Percentiles rank a stretch among this genome's conserved stretches.
phyloP scores from a whole-genome alignment of 92 coral and sea anemone species.

The Heliopora coerulea region DNA sequence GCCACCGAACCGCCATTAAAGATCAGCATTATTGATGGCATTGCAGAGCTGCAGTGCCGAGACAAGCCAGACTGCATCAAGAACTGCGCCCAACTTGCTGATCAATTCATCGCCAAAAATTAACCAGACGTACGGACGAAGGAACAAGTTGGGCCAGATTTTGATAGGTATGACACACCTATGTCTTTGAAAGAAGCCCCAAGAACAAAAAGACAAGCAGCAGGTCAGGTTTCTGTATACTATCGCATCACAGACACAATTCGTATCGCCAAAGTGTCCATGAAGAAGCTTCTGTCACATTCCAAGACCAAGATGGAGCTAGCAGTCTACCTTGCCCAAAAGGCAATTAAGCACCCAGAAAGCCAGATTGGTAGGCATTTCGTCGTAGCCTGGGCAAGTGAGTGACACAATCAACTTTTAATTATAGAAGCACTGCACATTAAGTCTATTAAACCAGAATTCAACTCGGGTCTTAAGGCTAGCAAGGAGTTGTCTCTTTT shows the following conservation, averaged over 20 bases:
- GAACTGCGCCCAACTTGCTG: constrained; percentile 52
- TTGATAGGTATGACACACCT: constrained; percentile 61
- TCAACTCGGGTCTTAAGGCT: too few relatives aligned
- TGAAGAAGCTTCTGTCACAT: constrained; percentile 60
- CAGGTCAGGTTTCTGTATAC: constrained; percentile 48
- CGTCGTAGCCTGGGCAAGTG: constrained; percentile 45
- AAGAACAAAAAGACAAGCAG: constrained; percentile 43
- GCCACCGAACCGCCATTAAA: neutral
- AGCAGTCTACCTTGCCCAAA: constrained; percentile 47
- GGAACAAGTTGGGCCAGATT: constrained; percentile 49
- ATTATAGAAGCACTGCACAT: too few relatives aligned
- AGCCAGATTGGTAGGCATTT: neutral
- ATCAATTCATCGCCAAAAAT: constrained; percentile 43
- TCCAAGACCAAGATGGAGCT: constrained; percentile 53
- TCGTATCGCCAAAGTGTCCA: constrained; percentile 51
- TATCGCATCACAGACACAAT: constrained; percentile 56
- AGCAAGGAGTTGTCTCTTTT: too few relatives aligned
- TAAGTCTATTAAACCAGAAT: too few relatives aligned
- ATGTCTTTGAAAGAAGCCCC: constrained; percentile 57
- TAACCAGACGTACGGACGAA: constrained; percentile 45
- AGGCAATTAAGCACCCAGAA: constrained; percentile 29
- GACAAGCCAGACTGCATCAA: constrained; percentile 48
- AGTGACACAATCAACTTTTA: too few relatives aligned
- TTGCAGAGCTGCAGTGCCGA: constrained; percentile 60
- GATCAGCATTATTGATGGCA: constrained; percentile 53